Evolutionary conservation across 2,888 invertebrate species (phyloP).

Genomic region (Dicyrtomina minuta): DNA sequence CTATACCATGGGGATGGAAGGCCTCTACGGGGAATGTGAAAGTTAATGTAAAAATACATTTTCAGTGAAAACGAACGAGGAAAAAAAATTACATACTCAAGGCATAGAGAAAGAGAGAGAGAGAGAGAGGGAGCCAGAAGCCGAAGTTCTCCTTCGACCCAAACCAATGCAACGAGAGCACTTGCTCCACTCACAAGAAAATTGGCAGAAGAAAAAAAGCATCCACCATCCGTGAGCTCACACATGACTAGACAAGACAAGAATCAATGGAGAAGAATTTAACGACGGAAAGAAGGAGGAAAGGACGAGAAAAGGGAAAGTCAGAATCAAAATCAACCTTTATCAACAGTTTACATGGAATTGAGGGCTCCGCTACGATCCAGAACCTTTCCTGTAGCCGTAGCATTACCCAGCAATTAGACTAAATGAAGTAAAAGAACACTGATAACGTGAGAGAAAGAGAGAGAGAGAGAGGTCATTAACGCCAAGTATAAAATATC

Average conservation of each 20-base stretch:
- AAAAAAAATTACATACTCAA: background rate
- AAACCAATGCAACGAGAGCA: no score
- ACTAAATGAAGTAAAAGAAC: conserved; percentile 11
- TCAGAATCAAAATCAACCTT: background rate
- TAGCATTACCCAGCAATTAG: no score
- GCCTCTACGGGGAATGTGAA: background rate
- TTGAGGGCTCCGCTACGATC: background rate
- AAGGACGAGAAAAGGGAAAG: background rate
- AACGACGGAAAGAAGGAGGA: background rate
- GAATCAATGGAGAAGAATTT: no score
- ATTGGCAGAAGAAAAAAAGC: no score
- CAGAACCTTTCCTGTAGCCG: no score
- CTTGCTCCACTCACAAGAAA: no score
- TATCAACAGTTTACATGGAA: no score
- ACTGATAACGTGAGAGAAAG: background rate
- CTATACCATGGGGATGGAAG: background rate
- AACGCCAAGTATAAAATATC: background rate
- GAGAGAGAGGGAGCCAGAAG: conserved; percentile 4
- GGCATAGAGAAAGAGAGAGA: conserved; percentile 5
- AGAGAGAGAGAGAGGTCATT: conserved; percentile 2
- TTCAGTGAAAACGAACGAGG: background rate
- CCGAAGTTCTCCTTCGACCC: no score
- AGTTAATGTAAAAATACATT: no score
- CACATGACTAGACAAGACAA: no score
- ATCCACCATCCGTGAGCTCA: no score